Base-by-base conservation (phyloP, 1,140 invertebrate genomes). In the Drosophila sulfurigaster region DNA sequence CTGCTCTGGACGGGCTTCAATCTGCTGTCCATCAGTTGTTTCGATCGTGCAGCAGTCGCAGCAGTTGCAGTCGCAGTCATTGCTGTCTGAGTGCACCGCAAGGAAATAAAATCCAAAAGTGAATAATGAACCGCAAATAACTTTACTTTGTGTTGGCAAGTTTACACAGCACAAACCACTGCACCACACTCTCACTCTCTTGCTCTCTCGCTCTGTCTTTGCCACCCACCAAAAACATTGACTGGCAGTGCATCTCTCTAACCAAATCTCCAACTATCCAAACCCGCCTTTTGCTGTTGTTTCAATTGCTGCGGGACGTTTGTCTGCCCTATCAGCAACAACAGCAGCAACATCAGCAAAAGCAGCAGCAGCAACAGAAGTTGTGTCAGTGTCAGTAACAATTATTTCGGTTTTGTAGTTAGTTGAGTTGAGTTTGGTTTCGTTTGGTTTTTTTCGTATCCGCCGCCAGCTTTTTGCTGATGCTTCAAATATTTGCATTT, bases 81-180 rank as follows among this genome's bases (percentile, higher is more conserved):
- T 11, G n/a, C 56, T 51, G 46, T 52, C 58, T 62, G 43, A 48
- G 54, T 59, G 78, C 48, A 77, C 70, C 79, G 66, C 85, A 80
- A 83, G 81, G 57, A 81, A 81, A 89, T 83, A 88, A 83, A 88
- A 89, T 75, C 85, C 77, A 83, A 88, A 89, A 89, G 85, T 89
- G 85, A 90, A 89, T 89, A 89, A 89, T 89, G 85, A 89, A 89
- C 85, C 86, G 86, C 85, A 89, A 89, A 89, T 89, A 89, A 89
- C 81, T 85, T 89, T 81, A 79, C 86, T 89, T 81, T 90, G 81
- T 78, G 69, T 64, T 71, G 69, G 52, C 51, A 41, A 56, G 68
- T 51, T 56, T 35, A 16, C 51, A 75, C 65, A 70, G 51, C 30
- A 69, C 32, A 38, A 25, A 58, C 57, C 71, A 32, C 64, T 38